Evolutionary conservation across 2,888 invertebrate species (phyloP).

Genomic region (Diploptera punctata): DNA sequence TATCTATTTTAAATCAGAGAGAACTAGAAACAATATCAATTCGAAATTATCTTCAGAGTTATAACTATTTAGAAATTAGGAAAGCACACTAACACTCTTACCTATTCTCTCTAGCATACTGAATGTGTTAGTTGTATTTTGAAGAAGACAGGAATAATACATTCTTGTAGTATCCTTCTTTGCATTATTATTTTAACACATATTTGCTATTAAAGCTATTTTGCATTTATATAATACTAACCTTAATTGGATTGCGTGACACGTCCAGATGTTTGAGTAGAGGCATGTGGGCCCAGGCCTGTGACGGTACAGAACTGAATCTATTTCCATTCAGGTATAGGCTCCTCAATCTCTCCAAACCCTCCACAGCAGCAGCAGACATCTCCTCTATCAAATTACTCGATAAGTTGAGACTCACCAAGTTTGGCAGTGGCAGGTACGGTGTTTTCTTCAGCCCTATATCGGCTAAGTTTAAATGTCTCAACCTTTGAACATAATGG

Average conservation of each 20-base stretch:
- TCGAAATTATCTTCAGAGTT: no score
- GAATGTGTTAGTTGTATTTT: no score
- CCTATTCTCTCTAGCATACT: no score
- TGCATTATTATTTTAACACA: no score
- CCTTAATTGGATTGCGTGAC: constrained; percentile 80
- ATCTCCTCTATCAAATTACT: constrained; percentile 76
- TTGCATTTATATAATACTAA: no score
- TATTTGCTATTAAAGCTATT: no score
- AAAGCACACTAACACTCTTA: no score
- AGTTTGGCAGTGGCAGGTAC: constrained; percentile 74
- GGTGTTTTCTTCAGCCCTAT: constrained; percentile 81
- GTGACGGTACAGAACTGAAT: constrained; percentile 74
- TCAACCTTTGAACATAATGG: constrained; percentile 82
- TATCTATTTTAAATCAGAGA: no score
- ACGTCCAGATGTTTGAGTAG: constrained; percentile 78
- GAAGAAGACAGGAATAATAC: no score
- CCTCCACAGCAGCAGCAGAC: constrained; percentile 70
- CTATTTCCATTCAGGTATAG: constrained; percentile 81
- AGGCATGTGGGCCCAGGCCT: constrained; percentile 74
- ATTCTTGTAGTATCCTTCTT: no score
- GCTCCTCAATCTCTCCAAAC: constrained; percentile 65
- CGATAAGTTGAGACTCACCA: constrained; percentile 81
- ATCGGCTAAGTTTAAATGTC: constrained; percentile 76
- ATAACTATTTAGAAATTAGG: no score
- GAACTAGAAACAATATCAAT: no score